phyloP scores from a whole-genome alignment of 30 jellyfish, hydroid and myxozoan genomes.

The Calvadosia cruxmelitensis region DNA sequence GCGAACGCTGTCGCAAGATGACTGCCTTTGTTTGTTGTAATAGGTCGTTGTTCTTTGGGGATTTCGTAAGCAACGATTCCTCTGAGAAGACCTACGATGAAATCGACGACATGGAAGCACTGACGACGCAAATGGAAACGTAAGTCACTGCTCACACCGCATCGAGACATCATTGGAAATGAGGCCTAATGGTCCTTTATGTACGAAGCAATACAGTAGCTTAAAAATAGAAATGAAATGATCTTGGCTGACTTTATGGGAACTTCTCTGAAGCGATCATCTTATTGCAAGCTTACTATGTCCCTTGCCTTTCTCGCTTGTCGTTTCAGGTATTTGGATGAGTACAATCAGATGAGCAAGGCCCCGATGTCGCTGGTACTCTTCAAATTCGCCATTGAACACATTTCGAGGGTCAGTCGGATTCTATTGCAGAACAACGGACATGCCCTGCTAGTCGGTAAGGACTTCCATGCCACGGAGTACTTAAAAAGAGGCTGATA shows the following conservation, averaged over 20 bases:
- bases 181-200: background rate
- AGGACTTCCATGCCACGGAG: slow-evolving; percentile 2
- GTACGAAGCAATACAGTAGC: background rate
- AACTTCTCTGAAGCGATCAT: too few species aligned
- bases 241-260: too few species aligned
- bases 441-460: slow-evolving; percentile 93
- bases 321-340: slow-evolving; percentile 69
- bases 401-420: slow-evolving; percentile 88
- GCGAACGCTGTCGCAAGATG: too few species aligned
- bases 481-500: too few species aligned
- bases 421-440: slow-evolving; percentile 90
- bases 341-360: slow-evolving; percentile 87
- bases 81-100: slow-evolving; percentile 75
- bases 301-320: too few species aligned
- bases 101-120: slow-evolving; percentile 61
- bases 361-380: slow-evolving; percentile 96
- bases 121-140: slow-evolving; percentile 81
- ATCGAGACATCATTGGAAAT: background rate
- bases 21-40: too few species aligned
- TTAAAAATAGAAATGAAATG: too few species aligned
- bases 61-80: slow-evolving; percentile 62
- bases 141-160: slow-evolving; percentile 14
- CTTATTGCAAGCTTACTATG: too few species aligned
- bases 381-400: slow-evolving; percentile 96
- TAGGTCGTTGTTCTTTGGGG: slow-evolving; percentile 94